Evolutionary conservation across 1,140 invertebrate genomes (phyloP), one percentile per base, ranked within the genome.

Genomic region (Neodiprion virginianus): DNA sequence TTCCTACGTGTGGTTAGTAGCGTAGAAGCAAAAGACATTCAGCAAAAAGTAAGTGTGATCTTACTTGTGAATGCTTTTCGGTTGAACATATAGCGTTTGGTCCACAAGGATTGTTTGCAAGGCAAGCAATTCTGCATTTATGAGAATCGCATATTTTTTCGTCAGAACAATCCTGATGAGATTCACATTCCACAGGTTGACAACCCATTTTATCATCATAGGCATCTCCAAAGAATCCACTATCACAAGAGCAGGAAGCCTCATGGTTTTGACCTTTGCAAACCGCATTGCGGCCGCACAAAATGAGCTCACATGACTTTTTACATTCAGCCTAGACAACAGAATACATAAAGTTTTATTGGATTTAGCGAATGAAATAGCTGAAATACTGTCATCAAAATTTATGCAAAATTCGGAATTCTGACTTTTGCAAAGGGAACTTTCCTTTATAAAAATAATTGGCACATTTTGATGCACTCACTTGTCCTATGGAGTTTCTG

Each of bases 71-170:
- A 81, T 96, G 95, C 79, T 92, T 92, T 84, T 96, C 93, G 1
- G 94, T 93, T 21, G 95, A 93, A 84, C 95, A 97, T 21, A 97
- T 87, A 0, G 96, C 93, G 86, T 97, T 96, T 21, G 92, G 90
- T 10, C 95, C 95, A 79, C 96, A 97, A 17, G 94, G 92, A 88
- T 96, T 95, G 17, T 93, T 87, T 0, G 92, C 91, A 7, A 95
- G 88, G 84, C 96, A 97, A 47, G 95, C 94, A 75, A 96, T 95
- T 88, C 95, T 94, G 84, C 96, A 97, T 86, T 93, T 93, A 78
- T 94, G 91, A 65, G 92, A 88, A 67, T 95, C 92, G 78, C 96
- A 97, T 21, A 94, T 89, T 88, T 96, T 95, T 78, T 96, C 95
- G 48, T 92, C 91, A 0, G 93, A 91, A 82, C 96, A 97, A 66